A percentile compares a stretch with the other conserved stretches of the same genome.
Evolutionary conservation across 2,888 invertebrate genomes (phyloP).

Genomic region (Athrips mouffetella): DNA sequence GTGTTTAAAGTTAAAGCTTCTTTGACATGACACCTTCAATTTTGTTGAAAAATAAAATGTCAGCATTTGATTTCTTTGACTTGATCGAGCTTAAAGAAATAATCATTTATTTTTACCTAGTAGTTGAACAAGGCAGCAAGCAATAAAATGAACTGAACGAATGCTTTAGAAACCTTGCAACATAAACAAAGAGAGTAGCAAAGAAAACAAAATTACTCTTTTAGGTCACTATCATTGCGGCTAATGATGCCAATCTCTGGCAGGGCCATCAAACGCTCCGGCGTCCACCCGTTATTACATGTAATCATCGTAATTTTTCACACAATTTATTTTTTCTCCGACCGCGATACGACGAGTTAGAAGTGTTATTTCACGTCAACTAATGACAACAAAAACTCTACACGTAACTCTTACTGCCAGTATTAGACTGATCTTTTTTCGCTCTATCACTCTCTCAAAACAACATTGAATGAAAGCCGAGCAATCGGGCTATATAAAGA

Average conservation of each 20-base stretch:
- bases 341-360: slow-evolving; percentile 50
- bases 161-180: slow-evolving; percentile 37
- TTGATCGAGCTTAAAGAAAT: too few relatives aligned
- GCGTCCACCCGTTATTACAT: slow-evolving; percentile 64
- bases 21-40: too few relatives aligned
- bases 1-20: too few relatives aligned
- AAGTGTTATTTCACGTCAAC: slow-evolving; percentile 67
- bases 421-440: slow-evolving; percentile 27
- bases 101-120: neutral
- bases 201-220: slow-evolving; percentile 65
- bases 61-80: neutral
- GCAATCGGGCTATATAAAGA: neutral
- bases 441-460: neutral
- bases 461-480: neutral
- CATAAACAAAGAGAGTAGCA: slow-evolving; percentile 37
- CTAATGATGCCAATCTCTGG: slow-evolving; percentile 73
- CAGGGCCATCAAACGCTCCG: slow-evolving; percentile 64
- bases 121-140: neutral
- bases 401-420: slow-evolving; percentile 35
- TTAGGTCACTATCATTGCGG: slow-evolving; percentile 68
- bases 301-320: slow-evolving; percentile 78
- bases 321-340: slow-evolving; percentile 73
- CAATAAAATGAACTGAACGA: slow-evolving; percentile 11
- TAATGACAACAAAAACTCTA: slow-evolving; percentile 72
- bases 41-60: neutral